These are phyloP conservation scores for Oscheius myriophilus DNA, from an alignment of 2,888 invertebrate genomes.

Conservation along the genomic window DNA sequence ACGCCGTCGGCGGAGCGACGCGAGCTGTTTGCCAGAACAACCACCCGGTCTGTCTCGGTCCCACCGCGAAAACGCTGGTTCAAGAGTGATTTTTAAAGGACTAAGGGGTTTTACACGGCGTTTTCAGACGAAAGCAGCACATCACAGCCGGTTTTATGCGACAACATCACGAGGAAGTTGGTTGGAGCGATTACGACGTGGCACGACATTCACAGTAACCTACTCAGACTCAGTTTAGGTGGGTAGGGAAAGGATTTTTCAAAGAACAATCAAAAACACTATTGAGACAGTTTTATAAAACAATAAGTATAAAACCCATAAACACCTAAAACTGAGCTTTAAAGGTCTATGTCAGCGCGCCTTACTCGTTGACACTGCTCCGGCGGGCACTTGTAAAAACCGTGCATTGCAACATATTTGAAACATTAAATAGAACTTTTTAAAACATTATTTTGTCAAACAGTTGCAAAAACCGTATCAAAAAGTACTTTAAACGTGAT, in stretches of 20 bases:
- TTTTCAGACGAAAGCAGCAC: slow-evolving; percentile 15
- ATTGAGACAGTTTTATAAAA: too few species aligned
- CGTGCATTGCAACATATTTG: too few species aligned
- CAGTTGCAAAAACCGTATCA: too few species aligned
- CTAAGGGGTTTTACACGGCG: not conserved
- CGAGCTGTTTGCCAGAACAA: slow-evolving; percentile 42
- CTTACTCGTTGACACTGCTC: too few species aligned
- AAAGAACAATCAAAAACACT: too few species aligned
- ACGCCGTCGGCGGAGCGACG: slow-evolving; percentile 39
- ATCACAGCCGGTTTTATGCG: slow-evolving; percentile 34
- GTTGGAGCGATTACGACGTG: slow-evolving; percentile 69
- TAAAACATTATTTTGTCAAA: too few species aligned
- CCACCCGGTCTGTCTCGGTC: slow-evolving; percentile 49
- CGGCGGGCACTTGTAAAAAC: too few species aligned
- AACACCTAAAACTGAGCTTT: too few species aligned
- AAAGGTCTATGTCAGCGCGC: too few species aligned
- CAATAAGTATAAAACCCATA: too few species aligned
- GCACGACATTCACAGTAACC: slow-evolving; percentile 68
- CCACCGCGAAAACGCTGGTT: slow-evolving; percentile 53
- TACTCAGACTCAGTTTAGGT: slow-evolving; percentile 63
- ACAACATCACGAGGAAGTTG: slow-evolving; percentile 53
- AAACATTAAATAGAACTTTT: too few species aligned
- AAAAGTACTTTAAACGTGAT: too few species aligned
- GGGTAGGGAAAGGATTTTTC: not conserved
- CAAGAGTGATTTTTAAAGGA: not conserved